A percentile compares a stretch with the other conserved stretches of the same genome.
phyloP scores from a whole-genome alignment of 1,140 invertebrate species.

The Eriocheir sinensis region DNA sequence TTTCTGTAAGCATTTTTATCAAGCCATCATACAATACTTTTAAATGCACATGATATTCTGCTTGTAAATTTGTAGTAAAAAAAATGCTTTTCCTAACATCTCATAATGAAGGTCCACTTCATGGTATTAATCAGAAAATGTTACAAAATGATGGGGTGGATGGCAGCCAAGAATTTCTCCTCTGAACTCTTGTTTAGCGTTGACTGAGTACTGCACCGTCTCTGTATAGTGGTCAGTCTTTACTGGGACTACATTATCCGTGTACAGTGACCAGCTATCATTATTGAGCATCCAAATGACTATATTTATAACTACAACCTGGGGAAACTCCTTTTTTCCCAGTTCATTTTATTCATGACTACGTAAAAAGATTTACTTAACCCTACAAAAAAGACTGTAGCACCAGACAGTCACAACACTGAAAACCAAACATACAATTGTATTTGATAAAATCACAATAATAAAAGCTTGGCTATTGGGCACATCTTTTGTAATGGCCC shows the following conservation, averaged over 20 bases:
- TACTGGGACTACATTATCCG: too few species aligned
- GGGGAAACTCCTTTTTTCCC: background rate
- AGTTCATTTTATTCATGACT: background rate
- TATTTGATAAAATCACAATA: background rate
- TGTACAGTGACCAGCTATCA: too few species aligned
- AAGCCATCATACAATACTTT: slow-evolving; percentile 33
- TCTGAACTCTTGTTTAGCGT: background rate
- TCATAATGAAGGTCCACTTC: background rate
- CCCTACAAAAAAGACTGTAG: slow-evolving; percentile 46
- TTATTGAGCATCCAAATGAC: slow-evolving; percentile 10
- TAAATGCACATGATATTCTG: slow-evolving; percentile 30
- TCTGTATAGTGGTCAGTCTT: background rate
- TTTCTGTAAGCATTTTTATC: slow-evolving; percentile 30
- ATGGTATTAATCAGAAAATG: background rate
- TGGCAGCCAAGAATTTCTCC: background rate
- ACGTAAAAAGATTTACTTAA: background rate
- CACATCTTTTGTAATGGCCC: background rate
- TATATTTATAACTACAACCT: background rate
- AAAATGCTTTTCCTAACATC: background rate
- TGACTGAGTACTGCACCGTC: background rate
- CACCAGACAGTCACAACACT: slow-evolving; percentile 49
- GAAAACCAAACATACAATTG: slow-evolving; percentile 26
- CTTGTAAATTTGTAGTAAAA: background rate
- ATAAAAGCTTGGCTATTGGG: background rate
- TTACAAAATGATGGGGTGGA: background rate